Conservation (phyloP, 2,888 invertebrate genomes). For the Philonicus albiceps region DNA sequence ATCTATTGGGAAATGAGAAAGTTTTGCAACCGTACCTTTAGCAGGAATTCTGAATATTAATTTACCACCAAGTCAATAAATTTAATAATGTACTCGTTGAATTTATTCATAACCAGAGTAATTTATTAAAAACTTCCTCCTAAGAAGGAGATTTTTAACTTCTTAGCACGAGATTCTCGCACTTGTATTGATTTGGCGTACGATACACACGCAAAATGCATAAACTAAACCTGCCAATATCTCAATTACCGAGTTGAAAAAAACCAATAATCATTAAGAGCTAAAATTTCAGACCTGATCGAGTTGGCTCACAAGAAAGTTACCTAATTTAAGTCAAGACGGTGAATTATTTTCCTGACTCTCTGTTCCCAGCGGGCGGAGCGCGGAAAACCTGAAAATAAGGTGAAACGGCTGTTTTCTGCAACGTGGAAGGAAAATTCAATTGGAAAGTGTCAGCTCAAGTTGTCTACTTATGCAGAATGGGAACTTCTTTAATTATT, state of each 20-base stretch:
- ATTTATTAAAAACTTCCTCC: neutral
- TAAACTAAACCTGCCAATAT: neutral
- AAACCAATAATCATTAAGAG: neutral
- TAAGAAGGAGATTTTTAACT: neutral
- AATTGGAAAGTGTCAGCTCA: neutral
- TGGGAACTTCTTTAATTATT: slow-evolving; percentile 15
- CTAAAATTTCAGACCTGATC: neutral
- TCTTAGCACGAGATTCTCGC: neutral
- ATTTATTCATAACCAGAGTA: neutral
- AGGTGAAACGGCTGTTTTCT: neutral
- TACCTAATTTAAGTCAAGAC: neutral
- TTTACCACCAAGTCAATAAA: neutral
- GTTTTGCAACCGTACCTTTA: neutral
- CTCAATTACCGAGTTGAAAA: neutral
- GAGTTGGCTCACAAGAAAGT: neutral
- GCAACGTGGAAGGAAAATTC: slow-evolving; percentile 6
- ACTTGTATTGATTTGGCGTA: neutral
- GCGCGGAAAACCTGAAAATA: neutral
- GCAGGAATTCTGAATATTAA: neutral
- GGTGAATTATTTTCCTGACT: neutral
- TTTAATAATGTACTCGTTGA: neutral
- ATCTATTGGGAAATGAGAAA: neutral
- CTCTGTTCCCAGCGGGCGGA: neutral
- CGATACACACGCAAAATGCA: neutral
- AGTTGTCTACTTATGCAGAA: slow-evolving; percentile 3